Evolutionary conservation across 2,113 vertebrate species (phyloP).

Genomic region (Chinchilla lanigera): DNA sequence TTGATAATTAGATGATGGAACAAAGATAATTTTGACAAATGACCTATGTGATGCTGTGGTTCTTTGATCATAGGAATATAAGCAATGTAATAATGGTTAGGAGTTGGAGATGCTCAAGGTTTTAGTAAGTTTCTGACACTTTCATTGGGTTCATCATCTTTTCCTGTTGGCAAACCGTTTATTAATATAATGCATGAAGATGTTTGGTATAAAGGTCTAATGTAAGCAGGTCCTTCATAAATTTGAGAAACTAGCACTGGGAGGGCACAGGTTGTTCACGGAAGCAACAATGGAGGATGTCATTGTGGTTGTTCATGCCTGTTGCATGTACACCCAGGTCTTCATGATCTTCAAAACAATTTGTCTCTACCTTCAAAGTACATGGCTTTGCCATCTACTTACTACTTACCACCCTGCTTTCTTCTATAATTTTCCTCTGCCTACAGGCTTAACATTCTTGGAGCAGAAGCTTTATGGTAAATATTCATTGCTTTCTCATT

Average conservation of each 20-base stretch:
- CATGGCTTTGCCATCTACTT: slow-evolving; percentile 20
- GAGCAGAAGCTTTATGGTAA: slow-evolving; percentile 54
- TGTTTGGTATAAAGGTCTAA: slow-evolving; percentile 48
- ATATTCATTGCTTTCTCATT: slow-evolving; percentile 23
- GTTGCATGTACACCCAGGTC: neutral
- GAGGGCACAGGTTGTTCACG: neutral
- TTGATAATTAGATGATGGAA: neutral
- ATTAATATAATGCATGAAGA: neutral
- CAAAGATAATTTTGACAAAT: slow-evolving; percentile 32
- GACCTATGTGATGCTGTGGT: neutral
- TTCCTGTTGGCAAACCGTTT: slow-evolving; percentile 45
- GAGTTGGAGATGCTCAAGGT: slow-evolving; percentile 33
- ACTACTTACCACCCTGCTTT: neutral
- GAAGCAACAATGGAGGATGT: neutral
- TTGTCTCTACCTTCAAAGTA: slow-evolving; percentile 35
- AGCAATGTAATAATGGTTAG: neutral
- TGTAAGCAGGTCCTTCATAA: slow-evolving; percentile 2
- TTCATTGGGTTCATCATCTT: slow-evolving; percentile 32
- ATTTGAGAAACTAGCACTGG: slow-evolving; percentile 23
- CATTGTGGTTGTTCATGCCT: slow-evolving; percentile 25
- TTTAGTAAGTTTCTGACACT: slow-evolving; percentile 30
- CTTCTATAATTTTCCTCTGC: neutral
- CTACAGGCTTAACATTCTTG: slow-evolving; percentile 44
- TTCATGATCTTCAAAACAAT: slow-evolving; percentile 49
- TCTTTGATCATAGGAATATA: slow-evolving; percentile 21